Conservation (phyloP, 1,140 invertebrate species). For the Muscidifurax raptorellus region DNA sequence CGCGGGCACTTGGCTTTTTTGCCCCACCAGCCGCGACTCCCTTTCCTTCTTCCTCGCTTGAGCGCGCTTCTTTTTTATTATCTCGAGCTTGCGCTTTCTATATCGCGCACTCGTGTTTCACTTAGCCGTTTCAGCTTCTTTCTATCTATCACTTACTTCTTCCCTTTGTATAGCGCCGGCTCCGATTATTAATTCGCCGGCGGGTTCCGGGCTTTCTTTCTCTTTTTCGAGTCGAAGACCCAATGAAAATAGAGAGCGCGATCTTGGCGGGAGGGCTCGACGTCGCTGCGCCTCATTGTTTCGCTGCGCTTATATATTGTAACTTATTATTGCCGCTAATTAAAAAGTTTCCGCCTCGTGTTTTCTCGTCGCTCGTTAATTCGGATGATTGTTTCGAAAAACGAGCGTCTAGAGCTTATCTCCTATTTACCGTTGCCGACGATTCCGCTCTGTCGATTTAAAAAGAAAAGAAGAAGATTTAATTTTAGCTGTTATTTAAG, state of each 20-base stretch:
- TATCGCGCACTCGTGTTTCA: constrained; percentile 4
- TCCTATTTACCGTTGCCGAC: not conserved
- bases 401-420: not conserved
- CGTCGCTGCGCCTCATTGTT: not conserved
- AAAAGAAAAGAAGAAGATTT: not conserved
- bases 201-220: not conserved
- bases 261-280: not conserved
- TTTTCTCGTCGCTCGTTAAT: not conserved
- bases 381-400: not conserved
- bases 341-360: constrained; percentile 12
- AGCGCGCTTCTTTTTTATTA: constrained; percentile 34
- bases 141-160: constrained; percentile 41
- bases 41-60: constrained; percentile 5
- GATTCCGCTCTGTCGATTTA: not conserved
- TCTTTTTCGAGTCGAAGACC: not conserved
- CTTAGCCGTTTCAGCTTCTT: constrained; percentile 32
- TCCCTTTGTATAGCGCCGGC: not conserved
- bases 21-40: not conserved
- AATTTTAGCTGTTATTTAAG: not conserved
- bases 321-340: constrained; percentile 9
- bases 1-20: not conserved
- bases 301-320: not conserved
- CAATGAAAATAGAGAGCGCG: constrained; percentile 24
- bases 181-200: constrained; percentile 44
- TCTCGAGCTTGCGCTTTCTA: not conserved